phyloP scores from a whole-genome alignment of 2,888 invertebrate species.

The Sthenelais limicola region DNA sequence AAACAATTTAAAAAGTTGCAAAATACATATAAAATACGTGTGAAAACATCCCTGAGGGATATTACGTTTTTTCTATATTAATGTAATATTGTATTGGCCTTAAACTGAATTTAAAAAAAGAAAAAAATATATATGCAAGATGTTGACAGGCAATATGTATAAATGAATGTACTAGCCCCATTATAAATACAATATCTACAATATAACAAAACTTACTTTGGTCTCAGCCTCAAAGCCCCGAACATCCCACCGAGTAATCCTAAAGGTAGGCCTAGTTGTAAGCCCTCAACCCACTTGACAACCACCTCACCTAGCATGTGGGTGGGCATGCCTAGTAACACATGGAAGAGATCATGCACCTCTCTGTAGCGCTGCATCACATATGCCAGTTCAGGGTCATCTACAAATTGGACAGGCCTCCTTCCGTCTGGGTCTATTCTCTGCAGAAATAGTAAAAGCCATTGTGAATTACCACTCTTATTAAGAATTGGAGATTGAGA shows the following conservation, averaged over 20 bases:
- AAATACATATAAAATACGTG: no score
- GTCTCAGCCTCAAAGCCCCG: slow-evolving; percentile 85
- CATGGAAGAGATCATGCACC: slow-evolving; percentile 95
- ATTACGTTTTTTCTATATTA: no score
- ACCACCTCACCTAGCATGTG: slow-evolving; percentile 81
- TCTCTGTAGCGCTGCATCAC: slow-evolving; percentile 98
- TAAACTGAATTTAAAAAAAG: no score
- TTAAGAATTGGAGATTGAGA: no score
- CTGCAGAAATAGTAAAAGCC: slow-evolving; percentile 4
- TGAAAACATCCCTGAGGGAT: no score
- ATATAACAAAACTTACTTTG: slow-evolving; percentile 82
- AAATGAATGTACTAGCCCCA: no score
- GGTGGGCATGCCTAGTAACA: slow-evolving; percentile 86
- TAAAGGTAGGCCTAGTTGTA: slow-evolving; percentile 96
- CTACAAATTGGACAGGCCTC: slow-evolving; percentile 90
- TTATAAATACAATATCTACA: no score
- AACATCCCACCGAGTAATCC: slow-evolving; percentile 93
- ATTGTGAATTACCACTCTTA: no score
- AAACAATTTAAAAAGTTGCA: no score
- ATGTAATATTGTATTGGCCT: no score
- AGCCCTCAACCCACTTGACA: slow-evolving; percentile 97
- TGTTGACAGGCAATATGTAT: no score
- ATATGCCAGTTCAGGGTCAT: slow-evolving; percentile 91
- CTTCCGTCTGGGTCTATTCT: slow-evolving; percentile 86
- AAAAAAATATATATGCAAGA: no score